Conservation (phyloP, 1,140 invertebrate species). For the Andrena cerasifolii region DNA sequence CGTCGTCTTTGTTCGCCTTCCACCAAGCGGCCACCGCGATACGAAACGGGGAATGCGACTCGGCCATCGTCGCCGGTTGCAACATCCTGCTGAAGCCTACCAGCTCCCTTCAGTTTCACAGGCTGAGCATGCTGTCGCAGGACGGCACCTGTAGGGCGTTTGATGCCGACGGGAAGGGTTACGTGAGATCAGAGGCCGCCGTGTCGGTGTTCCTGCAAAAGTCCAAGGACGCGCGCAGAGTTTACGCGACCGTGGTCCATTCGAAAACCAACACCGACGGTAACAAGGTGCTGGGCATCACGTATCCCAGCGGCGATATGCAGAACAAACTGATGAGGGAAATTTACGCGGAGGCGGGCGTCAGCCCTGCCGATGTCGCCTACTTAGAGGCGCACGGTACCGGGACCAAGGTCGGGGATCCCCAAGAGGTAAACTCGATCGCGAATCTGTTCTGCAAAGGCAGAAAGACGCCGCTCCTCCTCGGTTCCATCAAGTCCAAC, state of each 20-base stretch:
- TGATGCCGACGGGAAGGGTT: conserved; percentile 94
- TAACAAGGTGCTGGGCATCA: conserved; percentile 94
- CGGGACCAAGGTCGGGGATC: conserved; percentile 97
- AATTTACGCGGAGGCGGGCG: conserved; percentile 90
- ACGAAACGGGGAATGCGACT: conserved; percentile 92
- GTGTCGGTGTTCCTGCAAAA: conserved; percentile 93
- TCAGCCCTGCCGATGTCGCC: conserved; percentile 91
- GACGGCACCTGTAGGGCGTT: conserved; percentile 97
- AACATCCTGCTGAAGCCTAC: conserved; percentile 93
- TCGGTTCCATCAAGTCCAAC: conserved; percentile 98
- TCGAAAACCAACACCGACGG: conserved; percentile 95
- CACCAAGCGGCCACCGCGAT: conserved; percentile 94
- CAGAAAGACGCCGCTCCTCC: conserved; percentile 89
- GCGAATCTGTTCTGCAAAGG: conserved; percentile 95
- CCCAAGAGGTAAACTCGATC: conserved; percentile 97
- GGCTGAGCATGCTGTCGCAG: conserved; percentile 93
- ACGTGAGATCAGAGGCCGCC: conserved; percentile 95
- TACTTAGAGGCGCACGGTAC: conserved; percentile 99
- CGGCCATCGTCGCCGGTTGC: conserved; percentile 94
- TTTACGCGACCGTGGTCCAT: conserved; percentile 94
- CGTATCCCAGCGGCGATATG: conserved; percentile 93
- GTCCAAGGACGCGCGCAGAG: conserved; percentile 87
- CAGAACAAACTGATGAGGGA: conserved; percentile 94
- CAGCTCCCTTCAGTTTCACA: conserved; percentile 95
- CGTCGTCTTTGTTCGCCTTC: conserved; percentile 94